phyloP scores from a whole-genome alignment of 2,888 invertebrate species.

The Antheraea yamamai region DNA sequence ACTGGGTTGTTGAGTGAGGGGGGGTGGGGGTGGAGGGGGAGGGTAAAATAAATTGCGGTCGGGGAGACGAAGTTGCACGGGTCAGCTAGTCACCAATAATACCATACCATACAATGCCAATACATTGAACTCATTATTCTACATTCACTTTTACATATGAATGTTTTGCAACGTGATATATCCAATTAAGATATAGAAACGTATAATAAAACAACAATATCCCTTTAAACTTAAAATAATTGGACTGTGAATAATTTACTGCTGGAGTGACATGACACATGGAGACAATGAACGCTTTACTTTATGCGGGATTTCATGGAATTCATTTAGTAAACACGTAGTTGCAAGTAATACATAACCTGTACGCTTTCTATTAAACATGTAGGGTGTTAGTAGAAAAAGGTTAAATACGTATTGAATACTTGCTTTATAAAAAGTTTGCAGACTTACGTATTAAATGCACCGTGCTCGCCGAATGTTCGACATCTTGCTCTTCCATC shows the following conservation, averaged over 20 bases:
- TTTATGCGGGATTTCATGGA: neutral
- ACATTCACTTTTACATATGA: neutral
- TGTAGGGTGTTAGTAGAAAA: neutral
- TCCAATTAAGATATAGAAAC: neutral
- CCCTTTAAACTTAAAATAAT: neutral
- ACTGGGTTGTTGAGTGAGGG: too few relatives aligned
- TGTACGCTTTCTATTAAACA: neutral
- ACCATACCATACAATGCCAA: too few relatives aligned
- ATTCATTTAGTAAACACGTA: neutral
- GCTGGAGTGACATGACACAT: neutral
- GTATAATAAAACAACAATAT: neutral
- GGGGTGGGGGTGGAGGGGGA: too few relatives aligned
- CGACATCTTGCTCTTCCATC: too few relatives aligned
- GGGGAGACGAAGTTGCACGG: too few relatives aligned
- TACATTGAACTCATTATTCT: neutral
- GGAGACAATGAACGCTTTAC: neutral
- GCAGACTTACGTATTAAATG: too few relatives aligned
- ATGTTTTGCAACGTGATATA: conserved; percentile 6
- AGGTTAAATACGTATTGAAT: too few relatives aligned
- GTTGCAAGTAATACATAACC: neutral
- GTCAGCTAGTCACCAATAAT: too few relatives aligned
- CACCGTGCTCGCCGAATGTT: too few relatives aligned
- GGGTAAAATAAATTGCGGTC: too few relatives aligned
- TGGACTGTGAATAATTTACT: neutral
- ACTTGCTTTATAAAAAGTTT: too few relatives aligned